Conservation (phyloP, 2,113 vertebrate species). For the Bungarus multicinctus region DNA sequence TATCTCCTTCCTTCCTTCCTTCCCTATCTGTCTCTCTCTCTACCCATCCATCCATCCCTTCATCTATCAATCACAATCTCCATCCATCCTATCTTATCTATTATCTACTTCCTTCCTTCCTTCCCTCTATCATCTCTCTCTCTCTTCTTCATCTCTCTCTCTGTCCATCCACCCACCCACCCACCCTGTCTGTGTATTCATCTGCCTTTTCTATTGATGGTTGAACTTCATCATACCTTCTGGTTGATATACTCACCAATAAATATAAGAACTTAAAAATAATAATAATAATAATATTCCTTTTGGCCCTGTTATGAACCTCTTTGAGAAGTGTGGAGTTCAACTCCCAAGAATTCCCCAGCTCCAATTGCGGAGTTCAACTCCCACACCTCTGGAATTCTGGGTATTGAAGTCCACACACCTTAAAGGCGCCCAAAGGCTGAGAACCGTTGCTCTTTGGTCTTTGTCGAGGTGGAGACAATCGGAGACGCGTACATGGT, state of each 20-base stretch:
- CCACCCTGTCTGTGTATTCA: no score
- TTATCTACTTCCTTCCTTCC: no score
- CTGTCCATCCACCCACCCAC: no score
- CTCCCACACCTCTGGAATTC: not conserved
- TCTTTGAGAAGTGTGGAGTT: not conserved
- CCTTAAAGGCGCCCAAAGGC: not conserved
- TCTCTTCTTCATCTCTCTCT: no score
- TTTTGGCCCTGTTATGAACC: no score
- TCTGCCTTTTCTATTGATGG: no score
- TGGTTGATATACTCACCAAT: no score
- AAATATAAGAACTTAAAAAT: no score
- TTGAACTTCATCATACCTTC: not conserved
- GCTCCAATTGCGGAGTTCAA: no score
- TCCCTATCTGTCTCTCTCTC: not conserved
- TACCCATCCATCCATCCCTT: not conserved
- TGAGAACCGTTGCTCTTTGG: not conserved
- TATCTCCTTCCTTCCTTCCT: no score
- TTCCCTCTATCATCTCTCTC: no score
- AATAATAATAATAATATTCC: no score
- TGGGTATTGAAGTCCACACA: not conserved
- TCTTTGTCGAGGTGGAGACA: conserved; percentile 84
- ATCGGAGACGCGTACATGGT: conserved; percentile 97
- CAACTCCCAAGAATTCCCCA: not conserved
- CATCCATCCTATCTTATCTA: not conserved
- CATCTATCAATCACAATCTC: not conserved